These are phyloP conservation scores for Akabosia matsudoensis DNA, from an alignment of 1,140 invertebrate genomes.

Conservation along the genomic window DNA sequence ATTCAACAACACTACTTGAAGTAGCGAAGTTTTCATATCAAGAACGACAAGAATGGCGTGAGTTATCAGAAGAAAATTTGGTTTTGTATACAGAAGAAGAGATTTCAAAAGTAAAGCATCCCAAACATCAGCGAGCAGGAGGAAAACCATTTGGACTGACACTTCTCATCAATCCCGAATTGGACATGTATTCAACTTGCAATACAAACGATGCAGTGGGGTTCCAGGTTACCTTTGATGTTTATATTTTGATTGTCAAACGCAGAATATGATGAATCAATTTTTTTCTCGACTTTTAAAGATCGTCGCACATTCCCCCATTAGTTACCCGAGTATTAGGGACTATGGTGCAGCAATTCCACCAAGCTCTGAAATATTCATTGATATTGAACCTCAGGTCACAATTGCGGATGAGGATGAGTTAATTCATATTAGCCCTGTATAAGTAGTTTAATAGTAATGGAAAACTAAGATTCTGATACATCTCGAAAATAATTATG, in stretches of 20 bases:
- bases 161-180: conserved; percentile 49
- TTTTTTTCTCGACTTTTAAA: background rate
- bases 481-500: background rate
- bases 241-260: too few species aligned
- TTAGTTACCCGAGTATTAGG: conserved; percentile 4
- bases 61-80: background rate
- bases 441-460: background rate
- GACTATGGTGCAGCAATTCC: conserved; percentile 28
- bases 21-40: too few species aligned
- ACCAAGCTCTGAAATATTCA: background rate
- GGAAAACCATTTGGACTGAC: conserved; percentile 31
- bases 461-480: background rate
- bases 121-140: background rate
- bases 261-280: too few species aligned
- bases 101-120: too few species aligned
- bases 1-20: too few species aligned
- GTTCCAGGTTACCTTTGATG: conserved; percentile 75
- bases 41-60: too few species aligned
- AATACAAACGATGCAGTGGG: conserved; percentile 66
- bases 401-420: background rate
- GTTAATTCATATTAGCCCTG: background rate
- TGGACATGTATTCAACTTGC: conserved; percentile 71
- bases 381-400: background rate
- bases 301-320: conserved; percentile 19
- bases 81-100: background rate